These are phyloP conservation scores for Anguilla megastoma DNA, from an alignment of 2,797 vertebrate species.

Conservation along the genomic window DNA sequence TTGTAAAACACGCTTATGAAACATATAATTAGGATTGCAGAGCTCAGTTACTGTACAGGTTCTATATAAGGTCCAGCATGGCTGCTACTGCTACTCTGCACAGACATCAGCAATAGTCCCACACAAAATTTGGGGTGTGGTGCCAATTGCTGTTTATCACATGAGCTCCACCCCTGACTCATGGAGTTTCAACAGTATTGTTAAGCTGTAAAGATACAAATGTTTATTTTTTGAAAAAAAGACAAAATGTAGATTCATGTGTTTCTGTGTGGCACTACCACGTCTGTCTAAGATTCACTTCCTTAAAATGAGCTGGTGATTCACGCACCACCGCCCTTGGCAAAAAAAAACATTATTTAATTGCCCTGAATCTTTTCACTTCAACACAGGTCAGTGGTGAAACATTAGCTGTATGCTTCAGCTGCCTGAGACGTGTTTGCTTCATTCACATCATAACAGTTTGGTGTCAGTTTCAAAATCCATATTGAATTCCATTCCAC, in stretches of 20 bases:
- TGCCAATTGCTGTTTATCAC: conserved; percentile 14
- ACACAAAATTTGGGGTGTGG: background rate
- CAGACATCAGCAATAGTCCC: background rate
- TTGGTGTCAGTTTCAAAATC: background rate
- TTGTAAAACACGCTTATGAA: background rate
- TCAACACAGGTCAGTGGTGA: background rate
- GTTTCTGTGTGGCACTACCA: conserved; percentile 18
- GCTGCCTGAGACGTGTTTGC: background rate
- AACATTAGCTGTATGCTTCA: background rate
- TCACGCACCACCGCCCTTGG: background rate
- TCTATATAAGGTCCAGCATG: background rate
- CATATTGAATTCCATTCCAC: background rate
- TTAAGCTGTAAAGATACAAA: conserved; percentile 29
- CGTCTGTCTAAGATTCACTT: conserved; percentile 17
- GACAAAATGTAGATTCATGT: background rate
- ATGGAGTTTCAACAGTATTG: conserved; percentile 22
- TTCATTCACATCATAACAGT: background rate
- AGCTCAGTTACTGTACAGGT: background rate
- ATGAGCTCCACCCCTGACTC: conserved; percentile 23
- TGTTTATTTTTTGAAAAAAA: background rate
- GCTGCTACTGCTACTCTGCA: background rate
- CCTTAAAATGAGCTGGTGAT: conserved; percentile 15
- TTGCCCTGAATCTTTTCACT: background rate
- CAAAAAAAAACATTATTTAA: conserved; percentile 6
- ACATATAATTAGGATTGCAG: background rate